Evolutionary conservation across 53 echinoderm and acorn worm species (phyloP).

Genomic region (Astropecten irregularis): DNA sequence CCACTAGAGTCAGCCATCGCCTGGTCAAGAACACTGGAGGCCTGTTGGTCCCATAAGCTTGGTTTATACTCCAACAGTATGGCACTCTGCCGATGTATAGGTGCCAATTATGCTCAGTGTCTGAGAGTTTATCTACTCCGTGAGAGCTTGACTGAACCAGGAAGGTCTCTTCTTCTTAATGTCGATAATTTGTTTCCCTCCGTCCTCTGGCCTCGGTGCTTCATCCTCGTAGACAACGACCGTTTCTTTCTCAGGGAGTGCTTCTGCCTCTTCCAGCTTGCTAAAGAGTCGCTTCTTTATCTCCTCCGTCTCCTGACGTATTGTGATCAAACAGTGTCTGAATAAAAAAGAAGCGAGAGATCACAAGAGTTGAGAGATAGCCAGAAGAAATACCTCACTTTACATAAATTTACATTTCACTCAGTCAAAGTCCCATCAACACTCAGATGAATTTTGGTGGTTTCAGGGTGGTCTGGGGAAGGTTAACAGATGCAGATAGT

Average conservation of each 20-base stretch:
- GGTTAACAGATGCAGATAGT: too few relatives aligned
- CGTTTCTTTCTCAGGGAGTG: conserved; percentile 71
- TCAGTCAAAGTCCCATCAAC: too few relatives aligned
- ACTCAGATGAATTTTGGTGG: too few relatives aligned
- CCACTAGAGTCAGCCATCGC: too few relatives aligned
- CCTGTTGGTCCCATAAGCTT: too few relatives aligned
- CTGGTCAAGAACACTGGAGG: too few relatives aligned
- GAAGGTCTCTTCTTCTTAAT: conserved; percentile 87
- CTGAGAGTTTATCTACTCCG: conserved; percentile 18
- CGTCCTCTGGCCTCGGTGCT: conserved; percentile 48
- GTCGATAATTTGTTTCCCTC: conserved; percentile 70
- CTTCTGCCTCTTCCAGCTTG: conserved; percentile 56
- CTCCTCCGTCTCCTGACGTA: conserved; percentile 78
- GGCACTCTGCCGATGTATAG: too few relatives aligned
- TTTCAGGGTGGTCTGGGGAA: too few relatives aligned
- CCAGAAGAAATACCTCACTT: background rate
- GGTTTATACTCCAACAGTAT: too few relatives aligned
- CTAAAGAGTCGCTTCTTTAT: conserved; percentile 67
- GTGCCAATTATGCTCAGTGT: too few relatives aligned
- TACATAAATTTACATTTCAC: background rate
- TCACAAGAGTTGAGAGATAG: background rate
- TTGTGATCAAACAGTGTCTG: conserved; percentile 79
- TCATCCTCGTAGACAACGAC: conserved; percentile 85
- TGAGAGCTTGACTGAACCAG: conserved; percentile 76
- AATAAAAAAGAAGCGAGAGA: conserved; percentile 6